Evolutionary conservation across 1,140 invertebrate genomes (phyloP).

Genomic region (Temnothorax curvispinosus): DNA sequence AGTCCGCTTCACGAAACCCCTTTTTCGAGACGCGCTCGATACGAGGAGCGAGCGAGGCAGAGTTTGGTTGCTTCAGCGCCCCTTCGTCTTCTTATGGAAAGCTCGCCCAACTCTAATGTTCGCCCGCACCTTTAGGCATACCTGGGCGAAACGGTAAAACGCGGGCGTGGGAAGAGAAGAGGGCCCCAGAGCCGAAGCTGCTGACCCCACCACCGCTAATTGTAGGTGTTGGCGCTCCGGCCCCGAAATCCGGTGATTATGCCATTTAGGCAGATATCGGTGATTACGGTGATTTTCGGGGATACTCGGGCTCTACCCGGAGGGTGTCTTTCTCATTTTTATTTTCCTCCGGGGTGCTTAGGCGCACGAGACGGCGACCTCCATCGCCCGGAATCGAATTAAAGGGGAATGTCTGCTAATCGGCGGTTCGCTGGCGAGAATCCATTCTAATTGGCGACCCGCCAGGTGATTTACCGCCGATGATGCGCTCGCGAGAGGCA

Average conservation of each 20-base stretch:
- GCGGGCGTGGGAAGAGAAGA: conserved; percentile 72
- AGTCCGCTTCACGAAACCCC: conserved; percentile 21
- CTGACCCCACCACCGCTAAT: conserved; percentile 69
- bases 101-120: not conserved
- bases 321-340: conserved; percentile 27
- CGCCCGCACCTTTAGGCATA: conserved; percentile 23
- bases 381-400: conserved; percentile 35
- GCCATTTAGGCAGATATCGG: conserved; percentile 76
- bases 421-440: conserved; percentile 47
- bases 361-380: conserved; percentile 59
- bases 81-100: conserved; percentile 42
- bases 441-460: conserved; percentile 54
- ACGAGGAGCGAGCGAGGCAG: not conserved
- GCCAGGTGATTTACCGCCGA: conserved; percentile 46
- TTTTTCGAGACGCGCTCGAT: conserved; percentile 37
- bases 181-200: conserved; percentile 46
- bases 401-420: conserved; percentile 57
- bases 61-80: not conserved
- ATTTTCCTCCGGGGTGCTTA: conserved; percentile 33
- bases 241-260: conserved; percentile 72
- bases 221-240: conserved; percentile 68
- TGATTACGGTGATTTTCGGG: conserved; percentile 68
- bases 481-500: conserved; percentile 17
- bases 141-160: conserved; percentile 44
- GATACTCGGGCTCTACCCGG: not conserved